phyloP scores from a whole-genome alignment of 2,888 invertebrate genomes.

The Sinelater perroti region DNA sequence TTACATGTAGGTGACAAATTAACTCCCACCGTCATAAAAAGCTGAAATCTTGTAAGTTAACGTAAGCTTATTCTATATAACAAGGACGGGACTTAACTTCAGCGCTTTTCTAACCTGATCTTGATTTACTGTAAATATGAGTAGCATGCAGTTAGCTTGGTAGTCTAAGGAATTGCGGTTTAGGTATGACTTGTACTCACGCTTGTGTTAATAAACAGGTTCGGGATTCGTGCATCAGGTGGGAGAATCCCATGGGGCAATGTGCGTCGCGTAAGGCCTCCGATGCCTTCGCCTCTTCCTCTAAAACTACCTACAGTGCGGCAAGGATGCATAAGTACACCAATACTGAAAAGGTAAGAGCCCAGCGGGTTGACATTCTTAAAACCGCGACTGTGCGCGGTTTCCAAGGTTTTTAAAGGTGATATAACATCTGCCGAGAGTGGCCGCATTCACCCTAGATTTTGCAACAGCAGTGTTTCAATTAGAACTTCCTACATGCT shows the following conservation, averaged over 20 bases:
- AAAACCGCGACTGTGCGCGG: not conserved
- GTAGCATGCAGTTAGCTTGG: too few relatives aligned
- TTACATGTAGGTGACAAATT: too few relatives aligned
- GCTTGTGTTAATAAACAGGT: constrained; percentile 21
- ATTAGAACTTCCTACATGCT: too few relatives aligned
- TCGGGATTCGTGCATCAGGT: constrained; percentile 19
- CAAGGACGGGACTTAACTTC: too few relatives aligned
- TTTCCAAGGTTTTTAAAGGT: not conserved
- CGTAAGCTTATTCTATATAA: too few relatives aligned
- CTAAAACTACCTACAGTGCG: constrained; percentile 67
- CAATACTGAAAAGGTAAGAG: constrained; percentile 48
- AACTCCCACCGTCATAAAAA: too few relatives aligned
- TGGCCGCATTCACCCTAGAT: too few relatives aligned
- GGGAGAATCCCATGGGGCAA: constrained; percentile 73
- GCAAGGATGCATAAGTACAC: constrained; percentile 53
- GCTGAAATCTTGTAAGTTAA: too few relatives aligned
- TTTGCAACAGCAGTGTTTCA: too few relatives aligned
- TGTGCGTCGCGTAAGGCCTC: constrained; percentile 76
- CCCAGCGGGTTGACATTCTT: not conserved
- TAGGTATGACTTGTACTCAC: too few relatives aligned
- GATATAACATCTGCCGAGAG: too few relatives aligned
- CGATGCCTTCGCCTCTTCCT: constrained; percentile 69
- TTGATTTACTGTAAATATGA: not conserved
- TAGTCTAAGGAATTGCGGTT: too few relatives aligned
- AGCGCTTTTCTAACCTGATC: not conserved